Evolutionary conservation across 2,888 invertebrate species (phyloP).

Genomic region (Seira ritae): DNA sequence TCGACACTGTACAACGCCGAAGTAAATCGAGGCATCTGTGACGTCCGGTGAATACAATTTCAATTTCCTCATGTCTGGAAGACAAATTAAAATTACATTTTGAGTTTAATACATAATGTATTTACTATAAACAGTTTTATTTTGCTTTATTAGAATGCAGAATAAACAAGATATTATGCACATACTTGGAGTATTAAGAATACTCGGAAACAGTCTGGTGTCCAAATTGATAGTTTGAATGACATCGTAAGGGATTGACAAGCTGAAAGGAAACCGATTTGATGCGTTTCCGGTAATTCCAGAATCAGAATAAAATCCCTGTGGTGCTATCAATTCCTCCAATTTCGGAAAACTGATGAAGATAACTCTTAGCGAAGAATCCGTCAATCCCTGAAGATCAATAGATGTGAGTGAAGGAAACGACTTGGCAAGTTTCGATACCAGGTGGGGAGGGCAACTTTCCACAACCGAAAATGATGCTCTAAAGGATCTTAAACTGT

Average conservation of each 20-base stretch:
- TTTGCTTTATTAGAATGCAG: too few relatives aligned
- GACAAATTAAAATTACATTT: background rate
- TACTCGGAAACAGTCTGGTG: slow-evolving; percentile 48
- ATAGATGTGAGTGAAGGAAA: slow-evolving; percentile 53
- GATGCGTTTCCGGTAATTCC: slow-evolving; percentile 60
- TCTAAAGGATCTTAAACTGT: slow-evolving; percentile 57
- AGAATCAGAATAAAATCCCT: slow-evolving; percentile 61
- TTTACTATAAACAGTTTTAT: too few relatives aligned
- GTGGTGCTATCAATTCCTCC: slow-evolving; percentile 59
- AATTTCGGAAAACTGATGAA: slow-evolving; percentile 58
- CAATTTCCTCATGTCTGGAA: slow-evolving; percentile 52
- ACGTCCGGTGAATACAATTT: slow-evolving; percentile 59
- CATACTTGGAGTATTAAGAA: slow-evolving; percentile 54
- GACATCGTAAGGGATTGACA: slow-evolving; percentile 52
- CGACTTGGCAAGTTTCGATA: slow-evolving; percentile 60
- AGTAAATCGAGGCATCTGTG: slow-evolving; percentile 61
- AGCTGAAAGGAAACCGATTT: slow-evolving; percentile 50
- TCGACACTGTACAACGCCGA: slow-evolving; percentile 54
- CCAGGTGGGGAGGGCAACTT: slow-evolving; percentile 53
- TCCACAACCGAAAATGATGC: slow-evolving; percentile 58
- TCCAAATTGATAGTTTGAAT: slow-evolving; percentile 45
- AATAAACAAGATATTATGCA: too few relatives aligned
- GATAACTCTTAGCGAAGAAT: slow-evolving; percentile 51
- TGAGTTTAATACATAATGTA: too few relatives aligned
- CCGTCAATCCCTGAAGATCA: slow-evolving; percentile 57